Percentiles rank a stretch among this genome's conserved stretches.
These are phyloP conservation scores for Cactoblastis cactorum DNA, from an alignment of 2,888 invertebrate genomes.

Conservation along the genomic window DNA sequence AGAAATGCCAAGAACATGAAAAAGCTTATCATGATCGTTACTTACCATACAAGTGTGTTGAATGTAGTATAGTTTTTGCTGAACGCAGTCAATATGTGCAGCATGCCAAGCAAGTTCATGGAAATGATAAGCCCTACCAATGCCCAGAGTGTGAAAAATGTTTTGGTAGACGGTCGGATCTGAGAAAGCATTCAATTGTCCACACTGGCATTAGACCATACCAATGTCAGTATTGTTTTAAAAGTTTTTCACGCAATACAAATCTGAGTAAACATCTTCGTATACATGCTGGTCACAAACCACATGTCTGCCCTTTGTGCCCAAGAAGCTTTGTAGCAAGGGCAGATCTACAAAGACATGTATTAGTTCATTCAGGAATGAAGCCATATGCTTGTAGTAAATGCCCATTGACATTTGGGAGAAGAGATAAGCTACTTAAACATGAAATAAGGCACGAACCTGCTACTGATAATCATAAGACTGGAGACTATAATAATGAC, in stretches of 20 bases:
- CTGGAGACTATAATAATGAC: constrained; percentile 45
- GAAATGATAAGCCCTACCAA: constrained; percentile 84
- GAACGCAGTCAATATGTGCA: constrained; percentile 81
- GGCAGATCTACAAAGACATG: constrained; percentile 83
- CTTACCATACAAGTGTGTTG: constrained; percentile 79
- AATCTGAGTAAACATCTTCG: constrained; percentile 87
- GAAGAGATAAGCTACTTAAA: constrained; percentile 83
- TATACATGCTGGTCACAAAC: constrained; percentile 85
- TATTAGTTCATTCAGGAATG: constrained; percentile 82
- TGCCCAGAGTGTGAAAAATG: constrained; percentile 85
- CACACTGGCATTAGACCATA: constrained; percentile 88
- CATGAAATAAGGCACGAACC: constrained; percentile 83
- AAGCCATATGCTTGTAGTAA: constrained; percentile 83
- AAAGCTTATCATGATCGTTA: constrained; percentile 80
- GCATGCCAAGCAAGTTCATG: constrained; percentile 83
- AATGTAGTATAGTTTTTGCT: constrained; percentile 80
- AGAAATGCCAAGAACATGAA: constrained; percentile 83
- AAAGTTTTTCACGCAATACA: constrained; percentile 88
- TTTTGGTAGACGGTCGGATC: constrained; percentile 84
- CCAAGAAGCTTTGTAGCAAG: constrained; percentile 86
- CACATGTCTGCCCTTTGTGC: constrained; percentile 85
- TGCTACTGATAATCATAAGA: constrained; percentile 43
- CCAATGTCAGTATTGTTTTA: constrained; percentile 85
- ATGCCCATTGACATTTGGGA: constrained; percentile 83
- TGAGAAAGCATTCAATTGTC: constrained; percentile 86